phyloP scores from a whole-genome alignment of 1,140 invertebrate species.

The Aphaenogaster rudis region DNA sequence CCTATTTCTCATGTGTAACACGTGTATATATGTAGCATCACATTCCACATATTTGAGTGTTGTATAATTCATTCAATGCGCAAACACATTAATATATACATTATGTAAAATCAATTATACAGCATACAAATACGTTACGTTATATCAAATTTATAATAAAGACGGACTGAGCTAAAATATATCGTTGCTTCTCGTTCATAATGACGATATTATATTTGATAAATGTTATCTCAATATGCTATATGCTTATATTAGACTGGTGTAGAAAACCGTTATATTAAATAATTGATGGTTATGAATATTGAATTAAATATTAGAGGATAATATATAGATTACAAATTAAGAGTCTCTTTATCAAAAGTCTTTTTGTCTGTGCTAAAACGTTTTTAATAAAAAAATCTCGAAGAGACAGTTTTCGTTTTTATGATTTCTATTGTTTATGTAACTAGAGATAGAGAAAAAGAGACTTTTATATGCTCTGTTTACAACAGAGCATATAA shows the following conservation, averaged over 20 bases:
- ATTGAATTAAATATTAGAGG: background rate
- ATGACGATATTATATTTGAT: background rate
- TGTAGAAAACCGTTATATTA: background rate
- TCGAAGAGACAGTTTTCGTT: background rate
- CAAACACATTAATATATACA: conserved; percentile 18
- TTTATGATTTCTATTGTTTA: background rate
- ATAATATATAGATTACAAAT: background rate
- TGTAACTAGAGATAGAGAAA: background rate
- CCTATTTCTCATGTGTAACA: conserved; percentile 19
- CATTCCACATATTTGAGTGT: conserved; percentile 11
- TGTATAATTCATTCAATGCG: conserved; percentile 29
- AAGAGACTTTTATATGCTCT: background rate
- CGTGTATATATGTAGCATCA: background rate
- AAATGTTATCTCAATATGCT: conserved; percentile 7
- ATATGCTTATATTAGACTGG: background rate
- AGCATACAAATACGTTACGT: background rate
- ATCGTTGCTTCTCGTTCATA: background rate
- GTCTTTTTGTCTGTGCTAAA: background rate
- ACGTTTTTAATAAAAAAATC: background rate
- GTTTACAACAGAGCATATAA: background rate
- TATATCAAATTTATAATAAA: conserved; percentile 24
- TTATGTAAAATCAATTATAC: conserved; percentile 28
- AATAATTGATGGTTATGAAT: background rate
- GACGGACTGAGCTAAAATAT: background rate
- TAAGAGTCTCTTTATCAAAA: background rate